These are phyloP conservation scores for Mylabris sibirica DNA, from an alignment of 2,888 invertebrate species.

Conservation along the genomic window DNA sequence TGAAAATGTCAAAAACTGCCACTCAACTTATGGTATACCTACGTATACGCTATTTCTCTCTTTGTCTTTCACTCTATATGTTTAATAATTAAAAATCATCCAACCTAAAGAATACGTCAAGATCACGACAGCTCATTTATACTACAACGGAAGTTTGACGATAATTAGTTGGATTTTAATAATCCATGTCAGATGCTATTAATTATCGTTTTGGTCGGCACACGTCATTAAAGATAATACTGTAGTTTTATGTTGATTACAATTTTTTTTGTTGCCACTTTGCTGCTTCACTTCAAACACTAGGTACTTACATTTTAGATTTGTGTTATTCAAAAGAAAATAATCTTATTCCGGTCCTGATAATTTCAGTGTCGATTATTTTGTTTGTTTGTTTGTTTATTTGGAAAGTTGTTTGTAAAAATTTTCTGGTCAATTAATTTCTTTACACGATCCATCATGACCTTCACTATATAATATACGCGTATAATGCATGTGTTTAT, in stretches of 20 bases:
- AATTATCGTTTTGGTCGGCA: conserved; percentile 24
- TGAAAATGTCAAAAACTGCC: background rate
- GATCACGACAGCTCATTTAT: conserved; percentile 33
- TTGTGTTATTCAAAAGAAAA: background rate
- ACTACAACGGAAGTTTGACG: conserved; percentile 34
- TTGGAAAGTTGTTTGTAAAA: conserved; percentile 9
- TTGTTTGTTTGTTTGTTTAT: background rate
- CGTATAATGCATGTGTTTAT: background rate
- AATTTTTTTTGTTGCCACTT: background rate
- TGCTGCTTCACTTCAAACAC: too few relatives aligned
- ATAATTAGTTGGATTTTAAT: conserved; percentile 37
- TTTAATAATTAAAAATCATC: conserved; percentile 29
- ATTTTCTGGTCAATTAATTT: conserved; percentile 3
- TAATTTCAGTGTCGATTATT: background rate
- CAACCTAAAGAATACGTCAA: conserved; percentile 27
- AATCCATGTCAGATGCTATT: conserved; percentile 34
- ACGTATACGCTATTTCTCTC: background rate
- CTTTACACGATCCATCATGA: background rate
- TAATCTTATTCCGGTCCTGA: background rate
- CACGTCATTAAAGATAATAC: conserved; percentile 14
- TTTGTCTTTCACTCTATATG: background rate
- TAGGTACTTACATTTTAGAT: background rate
- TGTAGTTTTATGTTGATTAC: background rate
- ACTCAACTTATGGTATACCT: too few relatives aligned
- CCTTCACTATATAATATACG: conserved; percentile 4